phyloP scores from a whole-genome alignment of 2,797 vertebrate species.

The Pipistrellus kuhlii region DNA sequence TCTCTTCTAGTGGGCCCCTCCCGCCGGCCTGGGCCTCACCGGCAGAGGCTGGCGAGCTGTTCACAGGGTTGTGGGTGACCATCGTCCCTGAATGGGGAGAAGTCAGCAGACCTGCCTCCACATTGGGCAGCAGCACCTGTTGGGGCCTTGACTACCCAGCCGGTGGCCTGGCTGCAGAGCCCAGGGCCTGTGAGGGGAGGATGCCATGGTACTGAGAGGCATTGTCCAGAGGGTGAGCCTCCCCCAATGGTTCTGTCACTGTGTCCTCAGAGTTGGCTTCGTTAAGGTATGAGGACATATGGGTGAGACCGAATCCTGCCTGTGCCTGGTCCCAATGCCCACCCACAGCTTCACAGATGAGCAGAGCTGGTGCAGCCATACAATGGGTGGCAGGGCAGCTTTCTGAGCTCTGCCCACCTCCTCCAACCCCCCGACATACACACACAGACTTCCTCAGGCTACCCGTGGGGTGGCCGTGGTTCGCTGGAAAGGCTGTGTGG shows the following conservation, averaged over 20 bases:
- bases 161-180: background rate
- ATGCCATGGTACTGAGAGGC: background rate
- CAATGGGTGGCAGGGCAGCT: background rate
- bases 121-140: too few relatives aligned
- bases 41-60: background rate
- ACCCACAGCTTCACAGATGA: too few relatives aligned
- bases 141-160: background rate
- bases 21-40: background rate
- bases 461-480: background rate
- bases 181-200: background rate
- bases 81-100: accelerated
- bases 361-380: too few relatives aligned
- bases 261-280: background rate
- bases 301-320: too few relatives aligned
- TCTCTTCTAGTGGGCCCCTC: background rate
- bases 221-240: background rate
- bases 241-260: background rate
- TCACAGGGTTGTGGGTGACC: background rate
- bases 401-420: background rate
- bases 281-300: background rate
- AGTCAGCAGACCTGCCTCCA: too few relatives aligned
- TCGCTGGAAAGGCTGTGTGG: background rate
- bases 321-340: too few relatives aligned
- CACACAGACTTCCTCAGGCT: background rate
- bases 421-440: too few relatives aligned